Conservation (phyloP, 2,797 vertebrate genomes). For the Monodelphis domestica region DNA sequence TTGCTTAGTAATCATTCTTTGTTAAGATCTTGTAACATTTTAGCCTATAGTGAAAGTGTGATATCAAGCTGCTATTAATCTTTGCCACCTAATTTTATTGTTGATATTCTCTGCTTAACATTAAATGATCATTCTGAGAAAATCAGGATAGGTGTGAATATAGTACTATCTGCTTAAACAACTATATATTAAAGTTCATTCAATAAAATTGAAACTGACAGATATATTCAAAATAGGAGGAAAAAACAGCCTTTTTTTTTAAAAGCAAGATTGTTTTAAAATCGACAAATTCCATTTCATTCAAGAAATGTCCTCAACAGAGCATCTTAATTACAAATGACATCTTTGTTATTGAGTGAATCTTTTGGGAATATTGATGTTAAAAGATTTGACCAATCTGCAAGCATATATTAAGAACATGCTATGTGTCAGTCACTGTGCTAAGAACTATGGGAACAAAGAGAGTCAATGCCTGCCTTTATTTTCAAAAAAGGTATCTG, state of each 20-base stretch:
- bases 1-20: not conserved
- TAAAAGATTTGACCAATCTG: not conserved
- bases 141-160: not conserved
- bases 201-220: not conserved
- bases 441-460: not conserved
- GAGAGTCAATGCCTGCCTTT: not conserved
- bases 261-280: constrained; percentile 44
- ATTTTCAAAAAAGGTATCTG: not conserved
- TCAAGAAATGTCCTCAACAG: not conserved
- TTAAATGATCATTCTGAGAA: not conserved
- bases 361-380: constrained; percentile 3
- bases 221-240: constrained; percentile 1
- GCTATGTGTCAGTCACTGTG: not conserved
- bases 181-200: not conserved
- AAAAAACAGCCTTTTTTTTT: too few species aligned
- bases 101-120: not conserved
- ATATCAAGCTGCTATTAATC: not conserved
- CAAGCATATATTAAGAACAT: not conserved
- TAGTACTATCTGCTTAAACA: constrained; percentile 1
- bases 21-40: constrained; percentile 12
- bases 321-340: not conserved
- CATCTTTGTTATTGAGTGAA: too few species aligned
- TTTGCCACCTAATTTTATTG: not conserved
- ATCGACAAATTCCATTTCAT: constrained; percentile 45
- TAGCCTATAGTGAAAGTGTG: not conserved